Evolutionary conservation across 2,113 vertebrate species (phyloP).

Genomic region (Merops nubicus): DNA sequence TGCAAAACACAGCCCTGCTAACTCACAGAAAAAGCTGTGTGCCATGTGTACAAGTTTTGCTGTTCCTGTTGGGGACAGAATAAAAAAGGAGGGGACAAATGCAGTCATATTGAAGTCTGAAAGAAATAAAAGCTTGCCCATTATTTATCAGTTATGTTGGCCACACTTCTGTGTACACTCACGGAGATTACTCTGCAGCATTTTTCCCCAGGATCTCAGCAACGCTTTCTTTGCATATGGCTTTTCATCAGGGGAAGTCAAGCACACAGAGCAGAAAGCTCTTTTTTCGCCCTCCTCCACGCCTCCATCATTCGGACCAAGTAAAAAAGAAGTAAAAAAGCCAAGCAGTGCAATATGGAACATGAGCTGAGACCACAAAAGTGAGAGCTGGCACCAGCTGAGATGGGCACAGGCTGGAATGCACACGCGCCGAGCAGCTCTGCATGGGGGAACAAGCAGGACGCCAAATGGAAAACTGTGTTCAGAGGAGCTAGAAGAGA

Average conservation of each 20-base stretch:
- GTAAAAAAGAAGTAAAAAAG: not conserved
- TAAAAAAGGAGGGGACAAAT: not conserved
- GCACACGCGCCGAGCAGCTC: not conserved
- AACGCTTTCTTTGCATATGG: fast-evolving
- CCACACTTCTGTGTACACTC: not conserved
- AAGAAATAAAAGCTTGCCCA: not conserved
- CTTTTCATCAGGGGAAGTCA: not conserved
- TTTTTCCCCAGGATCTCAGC: not conserved
- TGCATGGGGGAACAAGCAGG: not conserved
- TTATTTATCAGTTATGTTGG: not conserved
- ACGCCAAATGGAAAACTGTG: not conserved
- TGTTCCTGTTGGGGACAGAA: not conserved
- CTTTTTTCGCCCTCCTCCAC: not conserved
- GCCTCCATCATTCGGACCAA: not conserved
- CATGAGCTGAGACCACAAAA: not conserved
- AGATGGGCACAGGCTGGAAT: not conserved
- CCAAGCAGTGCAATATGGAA: not conserved
- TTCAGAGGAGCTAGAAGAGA: not conserved
- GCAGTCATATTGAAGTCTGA: not conserved
- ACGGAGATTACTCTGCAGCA: not conserved
- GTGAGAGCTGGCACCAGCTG: not conserved
- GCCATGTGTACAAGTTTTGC: fast-evolving
- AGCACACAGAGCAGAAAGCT: not conserved
- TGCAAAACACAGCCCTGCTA: not conserved
- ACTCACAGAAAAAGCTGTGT: not conserved